These are phyloP conservation scores for Rhyzopertha dominica DNA, from an alignment of 1,140 invertebrate genomes.

Conservation along the genomic window DNA sequence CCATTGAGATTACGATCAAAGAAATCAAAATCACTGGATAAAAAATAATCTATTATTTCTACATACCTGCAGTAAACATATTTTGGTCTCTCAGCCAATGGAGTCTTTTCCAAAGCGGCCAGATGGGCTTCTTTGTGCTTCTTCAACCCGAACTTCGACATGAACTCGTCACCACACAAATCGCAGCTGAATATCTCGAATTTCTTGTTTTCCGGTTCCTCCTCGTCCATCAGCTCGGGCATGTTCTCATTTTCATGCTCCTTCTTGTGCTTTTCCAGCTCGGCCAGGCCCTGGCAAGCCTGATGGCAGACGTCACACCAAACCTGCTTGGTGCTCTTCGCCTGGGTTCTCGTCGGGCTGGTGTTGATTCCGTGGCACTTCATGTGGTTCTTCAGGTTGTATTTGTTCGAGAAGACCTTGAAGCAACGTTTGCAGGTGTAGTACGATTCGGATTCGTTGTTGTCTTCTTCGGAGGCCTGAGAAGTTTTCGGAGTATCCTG, in stretches of 20 bases:
- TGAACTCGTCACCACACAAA: conserved; percentile 30
- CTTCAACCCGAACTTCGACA: conserved; percentile 25
- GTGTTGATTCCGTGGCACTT: conserved; percentile 33
- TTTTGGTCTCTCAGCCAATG: too few species aligned
- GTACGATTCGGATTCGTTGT: conserved; percentile 32
- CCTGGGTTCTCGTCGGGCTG: conserved; percentile 8
- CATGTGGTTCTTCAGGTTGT: conserved; percentile 37
- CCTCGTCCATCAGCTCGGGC: too few species aligned
- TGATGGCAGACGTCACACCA: conserved; percentile 34
- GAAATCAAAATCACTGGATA: too few species aligned
- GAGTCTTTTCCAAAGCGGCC: too few species aligned
- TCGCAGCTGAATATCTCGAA: conserved; percentile 32
- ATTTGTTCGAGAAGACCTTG: conserved; percentile 37
- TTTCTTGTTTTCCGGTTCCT: conserved; percentile 17
- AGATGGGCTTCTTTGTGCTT: conserved; percentile 35
- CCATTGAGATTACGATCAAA: too few species aligned
- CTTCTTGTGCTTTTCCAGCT: conserved; percentile 31
- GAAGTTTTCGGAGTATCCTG: neutral
- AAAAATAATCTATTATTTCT: too few species aligned
- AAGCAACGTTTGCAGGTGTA: conserved; percentile 40
- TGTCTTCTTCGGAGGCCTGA: conserved; percentile 18
- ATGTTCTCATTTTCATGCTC: conserved; percentile 21
- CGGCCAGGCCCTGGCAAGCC: conserved; percentile 25
- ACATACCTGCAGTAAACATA: too few species aligned
- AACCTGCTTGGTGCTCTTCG: conserved; percentile 24